Conservation (phyloP, 2,113 vertebrate genomes). For the Varanus salvator region DNA sequence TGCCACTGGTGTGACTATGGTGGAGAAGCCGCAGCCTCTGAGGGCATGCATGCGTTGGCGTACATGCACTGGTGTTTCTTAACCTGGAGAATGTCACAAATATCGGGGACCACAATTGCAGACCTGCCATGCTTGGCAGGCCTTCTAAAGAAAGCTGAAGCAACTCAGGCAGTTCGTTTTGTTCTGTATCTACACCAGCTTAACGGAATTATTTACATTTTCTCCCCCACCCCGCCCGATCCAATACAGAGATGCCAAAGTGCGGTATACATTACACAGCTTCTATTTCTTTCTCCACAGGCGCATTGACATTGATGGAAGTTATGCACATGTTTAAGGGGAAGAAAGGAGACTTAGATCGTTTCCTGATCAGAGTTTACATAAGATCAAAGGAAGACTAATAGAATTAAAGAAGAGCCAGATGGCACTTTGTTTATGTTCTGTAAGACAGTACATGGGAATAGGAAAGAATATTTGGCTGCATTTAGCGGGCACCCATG, state of each 20-base stretch:
- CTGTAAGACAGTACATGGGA: slow-evolving; percentile 56
- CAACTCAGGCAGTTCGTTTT: not conserved
- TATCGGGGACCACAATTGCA: not conserved
- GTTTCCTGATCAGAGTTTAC: slow-evolving; percentile 72
- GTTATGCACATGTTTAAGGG: slow-evolving; percentile 75
- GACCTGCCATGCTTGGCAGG: not conserved
- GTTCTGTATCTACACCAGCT: not conserved
- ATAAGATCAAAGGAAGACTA: slow-evolving; percentile 74
- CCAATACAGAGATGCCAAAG: slow-evolving; percentile 55
- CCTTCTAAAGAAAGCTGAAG: not conserved
- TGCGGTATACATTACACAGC: slow-evolving; percentile 49
- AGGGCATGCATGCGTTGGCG: not conserved
- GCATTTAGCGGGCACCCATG: slow-evolving; percentile 54
- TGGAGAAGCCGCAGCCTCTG: not conserved
- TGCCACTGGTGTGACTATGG: not conserved
- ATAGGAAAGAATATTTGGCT: slow-evolving; percentile 65
- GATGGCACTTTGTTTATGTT: slow-evolving; percentile 72
- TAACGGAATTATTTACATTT: slow-evolving; percentile 15
- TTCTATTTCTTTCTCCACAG: slow-evolving; percentile 71
- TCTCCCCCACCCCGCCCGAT: not conserved
- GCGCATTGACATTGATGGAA: slow-evolving; percentile 69
- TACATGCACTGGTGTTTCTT: not conserved
- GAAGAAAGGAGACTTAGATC: slow-evolving; percentile 68
- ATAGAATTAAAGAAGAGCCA: slow-evolving; percentile 73
- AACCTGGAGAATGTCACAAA: not conserved